These are phyloP conservation scores for Periophthalmus magnuspinnatus DNA, from an alignment of 2,797 vertebrate species.

Conservation along the genomic window DNA sequence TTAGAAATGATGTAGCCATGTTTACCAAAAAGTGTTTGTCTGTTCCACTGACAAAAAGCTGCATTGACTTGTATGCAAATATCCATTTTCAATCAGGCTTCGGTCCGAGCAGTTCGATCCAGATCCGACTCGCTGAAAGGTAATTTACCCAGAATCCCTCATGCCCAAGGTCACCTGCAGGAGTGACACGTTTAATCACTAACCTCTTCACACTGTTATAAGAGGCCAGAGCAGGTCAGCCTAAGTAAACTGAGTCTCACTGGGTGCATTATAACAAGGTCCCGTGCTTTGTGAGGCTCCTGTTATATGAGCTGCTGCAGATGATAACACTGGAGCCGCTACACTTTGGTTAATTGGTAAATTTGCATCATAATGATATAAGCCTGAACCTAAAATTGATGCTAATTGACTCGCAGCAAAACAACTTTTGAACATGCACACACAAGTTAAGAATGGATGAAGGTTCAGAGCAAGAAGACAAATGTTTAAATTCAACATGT, in stretches of 20 bases:
- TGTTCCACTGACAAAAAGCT: slow-evolving; percentile 27
- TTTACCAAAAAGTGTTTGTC: neutral
- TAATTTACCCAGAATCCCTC: slow-evolving; percentile 64
- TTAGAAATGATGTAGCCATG: neutral
- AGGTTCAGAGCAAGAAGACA: neutral
- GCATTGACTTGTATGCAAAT: slow-evolving; percentile 60
- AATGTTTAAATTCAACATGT: neutral
- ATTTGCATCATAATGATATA: slow-evolving; percentile 21
- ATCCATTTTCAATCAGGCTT: slow-evolving; percentile 69
- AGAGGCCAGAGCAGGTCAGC: slow-evolving; percentile 29
- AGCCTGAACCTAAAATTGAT: slow-evolving; percentile 7
- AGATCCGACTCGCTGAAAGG: slow-evolving; percentile 44
- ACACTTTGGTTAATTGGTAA: slow-evolving; percentile 23
- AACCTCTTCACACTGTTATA: slow-evolving; percentile 37
- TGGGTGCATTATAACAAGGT: slow-evolving; percentile 17
- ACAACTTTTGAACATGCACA: slow-evolving; percentile 3
- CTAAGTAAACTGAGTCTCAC: slow-evolving; percentile 28
- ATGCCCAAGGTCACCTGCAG: slow-evolving; percentile 55
- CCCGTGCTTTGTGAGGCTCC: slow-evolving; percentile 8
- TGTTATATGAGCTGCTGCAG: slow-evolving; percentile 13
- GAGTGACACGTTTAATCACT: slow-evolving; percentile 70
- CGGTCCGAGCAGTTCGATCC: slow-evolving; percentile 51
- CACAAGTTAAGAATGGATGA: slow-evolving; percentile 6
- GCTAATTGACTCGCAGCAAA: slow-evolving; percentile 26
- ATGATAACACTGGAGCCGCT: slow-evolving; percentile 8